Percentiles rank a stretch among this genome's conserved stretches.
Evolutionary conservation across 1,140 invertebrate genomes (phyloP).

Genomic region (Ganaspis sp.): DNA sequence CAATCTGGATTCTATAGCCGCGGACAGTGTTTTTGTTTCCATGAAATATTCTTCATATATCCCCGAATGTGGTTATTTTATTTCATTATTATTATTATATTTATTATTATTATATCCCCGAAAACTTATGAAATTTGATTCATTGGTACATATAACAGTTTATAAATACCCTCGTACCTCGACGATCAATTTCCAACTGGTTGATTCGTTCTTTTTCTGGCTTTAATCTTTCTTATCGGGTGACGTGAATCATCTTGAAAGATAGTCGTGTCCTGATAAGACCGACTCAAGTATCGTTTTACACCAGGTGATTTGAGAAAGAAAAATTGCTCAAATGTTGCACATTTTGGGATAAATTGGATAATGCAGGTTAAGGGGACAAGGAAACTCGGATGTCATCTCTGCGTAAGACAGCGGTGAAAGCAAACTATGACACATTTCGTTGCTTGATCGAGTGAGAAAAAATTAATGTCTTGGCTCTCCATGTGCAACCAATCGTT

Average conservation of each 20-base stretch:
- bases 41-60: no score
- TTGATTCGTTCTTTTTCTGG: conserved; percentile 6
- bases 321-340: neutral
- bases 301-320: neutral
- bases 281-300: neutral
- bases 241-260: conserved; percentile 20
- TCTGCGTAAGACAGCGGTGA: conserved; percentile 21
- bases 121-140: no score
- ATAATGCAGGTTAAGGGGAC: conserved; percentile 19
- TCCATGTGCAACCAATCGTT: conserved; percentile 28
- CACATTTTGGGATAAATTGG: no score
- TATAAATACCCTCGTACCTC: neutral
- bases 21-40: no score
- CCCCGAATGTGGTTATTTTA: no score
- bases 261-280: conserved; percentile 29
- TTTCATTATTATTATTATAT: no score
- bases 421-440: conserved; percentile 27
- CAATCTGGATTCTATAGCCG: no score
- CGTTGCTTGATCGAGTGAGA: conserved; percentile 7
- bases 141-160: no score
- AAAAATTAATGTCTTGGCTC: conserved; percentile 19
- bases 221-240: conserved; percentile 11
- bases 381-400: conserved; percentile 19
- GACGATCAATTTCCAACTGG: neutral
- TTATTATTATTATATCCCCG: no score